Conservation (phyloP, 1,140 invertebrate genomes). For the Brachystomella parvula region DNA sequence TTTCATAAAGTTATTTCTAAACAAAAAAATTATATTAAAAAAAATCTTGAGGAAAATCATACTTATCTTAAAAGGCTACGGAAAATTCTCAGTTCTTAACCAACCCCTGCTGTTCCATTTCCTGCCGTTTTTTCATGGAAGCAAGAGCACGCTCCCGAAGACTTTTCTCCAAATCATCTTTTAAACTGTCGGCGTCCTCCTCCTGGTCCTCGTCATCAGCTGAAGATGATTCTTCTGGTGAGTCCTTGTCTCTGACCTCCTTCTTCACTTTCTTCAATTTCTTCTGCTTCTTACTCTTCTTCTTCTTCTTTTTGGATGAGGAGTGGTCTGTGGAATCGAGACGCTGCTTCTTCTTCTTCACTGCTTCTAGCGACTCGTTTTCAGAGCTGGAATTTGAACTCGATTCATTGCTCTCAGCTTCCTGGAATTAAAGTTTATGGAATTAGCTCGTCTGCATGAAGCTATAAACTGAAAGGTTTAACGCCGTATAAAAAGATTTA, state of each 20-base stretch:
- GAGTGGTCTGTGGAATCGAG: neutral
- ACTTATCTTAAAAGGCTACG: neutral
- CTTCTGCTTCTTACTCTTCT: conserved; percentile 60
- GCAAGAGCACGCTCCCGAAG: conserved; percentile 74
- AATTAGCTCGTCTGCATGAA: neutral
- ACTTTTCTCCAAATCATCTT: conserved; percentile 73
- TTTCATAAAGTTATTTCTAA: neutral
- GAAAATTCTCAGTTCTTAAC: neutral
- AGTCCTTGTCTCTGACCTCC: conserved; percentile 35
- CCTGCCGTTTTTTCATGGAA: conserved; percentile 53
- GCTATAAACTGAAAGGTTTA: neutral
- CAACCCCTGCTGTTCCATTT: conserved; percentile 3
- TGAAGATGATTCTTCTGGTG: neutral
- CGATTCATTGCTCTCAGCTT: conserved; percentile 27
- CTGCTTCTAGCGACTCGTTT: conserved; percentile 47
- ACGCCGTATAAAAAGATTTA: no score
- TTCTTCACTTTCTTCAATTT: conserved; percentile 61
- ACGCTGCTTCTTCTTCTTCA: conserved; percentile 53
- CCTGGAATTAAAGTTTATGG: neutral
- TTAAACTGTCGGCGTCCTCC: conserved; percentile 28
- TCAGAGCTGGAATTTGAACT: conserved; percentile 44
- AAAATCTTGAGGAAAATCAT: neutral
- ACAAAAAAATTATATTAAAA: neutral
- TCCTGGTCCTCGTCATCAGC: conserved; percentile 29
- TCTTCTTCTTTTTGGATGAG: conserved; percentile 54